These are phyloP conservation scores for Muscina levida DNA, from an alignment of 2,888 invertebrate genomes.

Conservation along the genomic window DNA sequence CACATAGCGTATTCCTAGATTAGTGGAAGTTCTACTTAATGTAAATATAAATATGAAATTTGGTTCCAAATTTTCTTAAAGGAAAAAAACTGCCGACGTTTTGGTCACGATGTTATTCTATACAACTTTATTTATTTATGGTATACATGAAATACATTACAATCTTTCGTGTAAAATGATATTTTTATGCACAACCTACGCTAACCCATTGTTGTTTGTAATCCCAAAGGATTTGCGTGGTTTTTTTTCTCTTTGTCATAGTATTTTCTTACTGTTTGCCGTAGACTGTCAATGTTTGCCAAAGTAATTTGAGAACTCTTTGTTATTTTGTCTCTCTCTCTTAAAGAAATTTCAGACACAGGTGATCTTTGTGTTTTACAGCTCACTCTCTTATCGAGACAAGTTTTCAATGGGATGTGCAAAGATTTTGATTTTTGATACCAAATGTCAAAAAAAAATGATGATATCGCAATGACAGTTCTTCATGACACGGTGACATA, in stretches of 20 bases:
- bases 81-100: too few species aligned
- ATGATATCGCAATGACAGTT: constrained; percentile 43
- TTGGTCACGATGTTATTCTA: too few species aligned
- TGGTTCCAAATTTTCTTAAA: too few species aligned
- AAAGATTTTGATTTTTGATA: constrained; percentile 53
- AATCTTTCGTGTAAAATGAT: too few species aligned
- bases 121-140: too few species aligned
- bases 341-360: constrained; percentile 58
- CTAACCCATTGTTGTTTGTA: too few species aligned
- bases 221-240: constrained; percentile 64
- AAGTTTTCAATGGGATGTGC: constrained; percentile 26
- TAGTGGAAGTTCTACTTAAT: too few species aligned
- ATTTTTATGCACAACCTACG: too few species aligned
- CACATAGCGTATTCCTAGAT: too few species aligned
- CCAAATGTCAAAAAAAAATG: constrained; percentile 50
- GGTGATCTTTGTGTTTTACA: constrained; percentile 45
- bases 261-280: too few species aligned
- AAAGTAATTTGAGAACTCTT: constrained; percentile 52
- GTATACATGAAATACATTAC: too few species aligned
- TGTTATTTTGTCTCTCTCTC: constrained; percentile 31
- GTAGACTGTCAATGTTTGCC: not conserved
- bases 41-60: too few species aligned
- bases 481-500: not conserved
- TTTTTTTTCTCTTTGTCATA: constrained; percentile 23
- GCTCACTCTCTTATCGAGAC: not conserved